Percentiles rank a stretch among this genome's conserved stretches.
phyloP scores from a whole-genome alignment of 2,888 invertebrate genomes.

The Pemphredon lugubris region DNA sequence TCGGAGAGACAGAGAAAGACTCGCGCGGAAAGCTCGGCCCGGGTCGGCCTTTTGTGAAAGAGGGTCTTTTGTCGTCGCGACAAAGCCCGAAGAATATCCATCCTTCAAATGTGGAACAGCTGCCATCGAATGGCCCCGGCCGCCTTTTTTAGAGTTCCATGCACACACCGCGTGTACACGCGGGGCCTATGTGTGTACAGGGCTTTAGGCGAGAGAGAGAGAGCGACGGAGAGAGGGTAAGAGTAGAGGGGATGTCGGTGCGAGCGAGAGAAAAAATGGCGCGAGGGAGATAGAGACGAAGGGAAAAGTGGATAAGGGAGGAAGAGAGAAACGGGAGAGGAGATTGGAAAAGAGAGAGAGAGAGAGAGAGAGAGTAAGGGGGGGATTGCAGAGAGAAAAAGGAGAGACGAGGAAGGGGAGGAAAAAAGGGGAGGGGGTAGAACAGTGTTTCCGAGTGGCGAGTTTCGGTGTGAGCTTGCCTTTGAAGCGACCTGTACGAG shows the following conservation, averaged over 20 bases:
- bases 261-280: constrained; percentile 12
- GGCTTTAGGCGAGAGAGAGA: constrained; percentile 43
- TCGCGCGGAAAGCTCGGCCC: constrained; percentile 66
- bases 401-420: constrained; percentile 2
- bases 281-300: constrained; percentile 8
- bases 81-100: constrained; percentile 79
- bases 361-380: not conserved
- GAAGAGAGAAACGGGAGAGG: constrained; percentile 12
- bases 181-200: constrained; percentile 47
- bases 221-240: constrained; percentile 10
- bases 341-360: not conserved
- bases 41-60: constrained; percentile 74
- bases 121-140: constrained; percentile 78
- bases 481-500: constrained; percentile 39
- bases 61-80: constrained; percentile 73
- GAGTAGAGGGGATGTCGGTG: constrained; percentile 5
- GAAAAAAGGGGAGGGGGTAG: constrained; percentile 2
- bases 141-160: constrained; percentile 68
- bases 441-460: constrained; percentile 57
- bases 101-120: constrained; percentile 81
- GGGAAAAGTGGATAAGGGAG: constrained; percentile 24
- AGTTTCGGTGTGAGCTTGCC: constrained; percentile 42
- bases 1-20: constrained; percentile 43
- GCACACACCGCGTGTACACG: constrained; percentile 55
- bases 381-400: constrained; percentile 8